These are phyloP conservation scores for Trematomus loennbergii DNA, from an alignment of 2,113 vertebrate species.

Conservation along the genomic window DNA sequence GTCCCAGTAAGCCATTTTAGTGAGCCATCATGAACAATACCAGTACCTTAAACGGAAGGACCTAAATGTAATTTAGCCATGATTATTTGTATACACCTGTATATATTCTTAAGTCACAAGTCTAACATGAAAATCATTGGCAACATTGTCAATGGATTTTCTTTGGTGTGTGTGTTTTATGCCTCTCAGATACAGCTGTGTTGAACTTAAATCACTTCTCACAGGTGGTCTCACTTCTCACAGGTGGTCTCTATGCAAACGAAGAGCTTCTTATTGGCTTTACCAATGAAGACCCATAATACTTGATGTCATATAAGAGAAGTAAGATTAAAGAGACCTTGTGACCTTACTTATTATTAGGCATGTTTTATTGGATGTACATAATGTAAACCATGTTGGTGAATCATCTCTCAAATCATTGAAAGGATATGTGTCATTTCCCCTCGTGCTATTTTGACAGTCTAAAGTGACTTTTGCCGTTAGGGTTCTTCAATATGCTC, in stretches of 20 bases:
- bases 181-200: neutral
- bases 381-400: neutral
- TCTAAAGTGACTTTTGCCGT: neutral
- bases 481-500: slow-evolving; percentile 40
- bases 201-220: neutral
- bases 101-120: neutral
- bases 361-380: neutral
- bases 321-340: neutral
- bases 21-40: neutral
- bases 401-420: slow-evolving; percentile 9
- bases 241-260: neutral
- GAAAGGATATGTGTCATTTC: neutral
- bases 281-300: neutral
- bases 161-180: neutral
- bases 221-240: neutral
- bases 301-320: neutral
- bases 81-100: neutral
- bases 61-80: neutral
- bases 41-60: neutral
- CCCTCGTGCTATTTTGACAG: slow-evolving; percentile 10
- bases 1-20: neutral
- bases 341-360: neutral
- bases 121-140: neutral
- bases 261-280: neutral
- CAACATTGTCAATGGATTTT: neutral